Evolutionary conservation across 1,140 invertebrate species (phyloP).

Genomic region (Conus betulinus): DNA sequence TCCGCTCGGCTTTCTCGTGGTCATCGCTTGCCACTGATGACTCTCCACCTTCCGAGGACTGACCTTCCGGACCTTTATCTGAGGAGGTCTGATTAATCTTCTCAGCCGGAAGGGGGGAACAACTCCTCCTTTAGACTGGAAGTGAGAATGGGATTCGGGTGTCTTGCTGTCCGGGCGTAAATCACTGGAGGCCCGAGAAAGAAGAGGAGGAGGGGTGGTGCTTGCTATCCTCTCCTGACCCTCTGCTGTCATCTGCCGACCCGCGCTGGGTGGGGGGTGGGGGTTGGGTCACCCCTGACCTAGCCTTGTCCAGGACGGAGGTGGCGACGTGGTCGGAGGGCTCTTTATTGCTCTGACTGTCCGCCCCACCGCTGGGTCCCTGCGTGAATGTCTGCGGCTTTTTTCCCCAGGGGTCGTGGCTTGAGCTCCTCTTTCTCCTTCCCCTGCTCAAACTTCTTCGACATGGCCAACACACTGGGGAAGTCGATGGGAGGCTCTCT

Average conservation of each 20-base stretch:
- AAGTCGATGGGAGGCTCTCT: conserved; percentile 6
- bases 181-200: neutral
- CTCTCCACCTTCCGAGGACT: too few species aligned
- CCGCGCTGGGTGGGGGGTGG: neutral
- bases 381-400: neutral
- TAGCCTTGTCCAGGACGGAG: neutral
- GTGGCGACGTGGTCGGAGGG: neutral
- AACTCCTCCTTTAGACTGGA: neutral
- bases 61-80: too few species aligned
- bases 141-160: neutral
- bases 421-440: neutral
- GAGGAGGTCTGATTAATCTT: neutral
- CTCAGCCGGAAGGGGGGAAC: neutral
- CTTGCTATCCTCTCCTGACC: neutral
- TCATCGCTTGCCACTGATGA: neutral
- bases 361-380: neutral
- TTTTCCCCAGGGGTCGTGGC: neutral
- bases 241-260: neutral
- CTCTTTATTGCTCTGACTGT: neutral
- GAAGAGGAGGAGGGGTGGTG: neutral
- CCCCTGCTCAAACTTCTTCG: neutral
- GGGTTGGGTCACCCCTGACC: neutral
- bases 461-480: conserved; percentile 21
- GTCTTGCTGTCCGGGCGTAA: neutral
- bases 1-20: neutral